Conservation (phyloP, 2,888 invertebrate species). For the Hemicrepidius hirtus region DNA sequence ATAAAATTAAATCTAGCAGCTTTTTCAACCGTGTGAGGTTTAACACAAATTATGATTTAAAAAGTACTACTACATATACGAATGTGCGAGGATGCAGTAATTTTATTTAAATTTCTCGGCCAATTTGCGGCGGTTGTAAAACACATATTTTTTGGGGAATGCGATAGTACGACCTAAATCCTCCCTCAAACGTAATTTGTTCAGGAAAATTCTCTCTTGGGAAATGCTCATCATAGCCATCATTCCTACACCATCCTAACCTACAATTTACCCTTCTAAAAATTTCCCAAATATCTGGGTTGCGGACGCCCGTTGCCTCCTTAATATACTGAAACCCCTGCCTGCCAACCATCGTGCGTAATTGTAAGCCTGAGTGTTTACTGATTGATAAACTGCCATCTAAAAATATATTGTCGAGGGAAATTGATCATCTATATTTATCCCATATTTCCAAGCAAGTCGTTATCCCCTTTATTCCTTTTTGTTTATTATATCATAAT, state of each 20-base stretch:
- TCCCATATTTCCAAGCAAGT: conserved; percentile 18
- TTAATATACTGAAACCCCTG: neutral
- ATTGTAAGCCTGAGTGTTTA: conserved; percentile 16
- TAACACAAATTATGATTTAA: conserved; percentile 1
- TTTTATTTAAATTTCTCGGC: conserved; percentile 12
- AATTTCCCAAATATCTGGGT: conserved; percentile 6
- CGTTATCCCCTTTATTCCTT: neutral
- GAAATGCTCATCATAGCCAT: conserved; percentile 30
- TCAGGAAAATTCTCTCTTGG: conserved; percentile 28
- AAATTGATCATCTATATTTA: conserved; percentile 17
- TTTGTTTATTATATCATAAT: neutral
- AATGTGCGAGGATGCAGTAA: neutral
- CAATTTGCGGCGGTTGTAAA: conserved; percentile 15
- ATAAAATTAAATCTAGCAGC: neutral
- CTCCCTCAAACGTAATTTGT: conserved; percentile 23
- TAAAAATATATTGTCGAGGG: conserved; percentile 12
- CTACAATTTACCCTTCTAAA: conserved; percentile 13
- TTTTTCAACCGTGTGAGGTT: neutral
- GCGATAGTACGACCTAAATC: conserved; percentile 24
- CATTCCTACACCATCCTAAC: conserved; percentile 2
- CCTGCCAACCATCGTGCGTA: neutral
- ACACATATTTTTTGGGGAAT: conserved; percentile 17
- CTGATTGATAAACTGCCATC: conserved; percentile 19
- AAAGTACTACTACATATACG: neutral
- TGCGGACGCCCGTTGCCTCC: neutral